Conservation (phyloP, 1,140 invertebrate genomes). For the Zaprionus inermis region DNA sequence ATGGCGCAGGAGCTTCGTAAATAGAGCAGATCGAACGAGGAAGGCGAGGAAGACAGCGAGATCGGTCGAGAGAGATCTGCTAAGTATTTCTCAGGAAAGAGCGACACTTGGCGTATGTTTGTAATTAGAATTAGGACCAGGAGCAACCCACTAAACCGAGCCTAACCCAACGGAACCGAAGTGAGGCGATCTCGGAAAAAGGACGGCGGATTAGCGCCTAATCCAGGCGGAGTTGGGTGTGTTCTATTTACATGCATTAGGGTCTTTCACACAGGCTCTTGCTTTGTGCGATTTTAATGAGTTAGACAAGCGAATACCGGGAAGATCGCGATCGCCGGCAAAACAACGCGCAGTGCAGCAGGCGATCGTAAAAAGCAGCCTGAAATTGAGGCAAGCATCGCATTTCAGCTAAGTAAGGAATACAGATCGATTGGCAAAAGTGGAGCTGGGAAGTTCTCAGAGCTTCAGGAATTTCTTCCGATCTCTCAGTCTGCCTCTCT, state of each 20-base stretch:
- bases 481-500: neutral
- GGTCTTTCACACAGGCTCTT: slow-evolving; percentile 26
- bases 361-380: slow-evolving; percentile 35
- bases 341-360: neutral
- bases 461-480: neutral
- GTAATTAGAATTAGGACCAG: slow-evolving; percentile 66
- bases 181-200: neutral
- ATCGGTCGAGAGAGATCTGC: neutral
- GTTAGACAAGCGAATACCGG: slow-evolving; percentile 27
- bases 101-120: slow-evolving; percentile 51
- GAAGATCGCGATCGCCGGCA: slow-evolving; percentile 5
- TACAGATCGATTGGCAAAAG: neutral
- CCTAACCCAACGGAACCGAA: neutral
- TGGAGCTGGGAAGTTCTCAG: neutral
- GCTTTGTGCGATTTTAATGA: slow-evolving; percentile 47
- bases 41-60: neutral
- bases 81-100: slow-evolving; percentile 29
- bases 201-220: slow-evolving; percentile 59
- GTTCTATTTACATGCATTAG: slow-evolving; percentile 66
- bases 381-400: slow-evolving; percentile 4
- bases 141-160: slow-evolving; percentile 57
- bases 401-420: neutral
- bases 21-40: neutral
- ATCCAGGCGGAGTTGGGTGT: slow-evolving; percentile 50
- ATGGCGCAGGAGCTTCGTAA: slow-evolving; percentile 5